Conservation (phyloP, 2,888 invertebrate genomes). For the Aporophyla nigra region DNA sequence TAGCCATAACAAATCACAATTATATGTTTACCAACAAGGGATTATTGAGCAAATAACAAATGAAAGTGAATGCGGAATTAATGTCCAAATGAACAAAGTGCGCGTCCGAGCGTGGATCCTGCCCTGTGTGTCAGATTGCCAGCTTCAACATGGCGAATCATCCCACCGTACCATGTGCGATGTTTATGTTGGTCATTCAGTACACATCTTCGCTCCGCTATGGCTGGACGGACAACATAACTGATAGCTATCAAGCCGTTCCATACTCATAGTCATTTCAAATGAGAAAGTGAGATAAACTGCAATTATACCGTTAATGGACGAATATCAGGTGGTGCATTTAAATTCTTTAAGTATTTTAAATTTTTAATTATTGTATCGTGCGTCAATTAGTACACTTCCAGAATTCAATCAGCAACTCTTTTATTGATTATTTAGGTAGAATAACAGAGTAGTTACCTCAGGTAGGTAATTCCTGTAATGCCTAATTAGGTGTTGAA, state of each 20-base stretch:
- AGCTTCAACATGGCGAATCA: constrained; percentile 55
- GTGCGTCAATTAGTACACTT: constrained; percentile 15
- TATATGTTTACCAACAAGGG: constrained; percentile 66
- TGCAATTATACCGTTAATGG: constrained; percentile 78
- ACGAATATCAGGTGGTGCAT: constrained; percentile 83
- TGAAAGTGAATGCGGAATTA: constrained; percentile 85
- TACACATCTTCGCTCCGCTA: constrained; percentile 54
- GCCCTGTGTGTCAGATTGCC: constrained; percentile 79
- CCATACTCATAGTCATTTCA: constrained; percentile 68
- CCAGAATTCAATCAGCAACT: not conserved
- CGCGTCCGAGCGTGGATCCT: constrained; percentile 87
- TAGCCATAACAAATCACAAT: constrained; percentile 46
- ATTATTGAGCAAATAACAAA: constrained; percentile 74
- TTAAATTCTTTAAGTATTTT: constrained; percentile 66
- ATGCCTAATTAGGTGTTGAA: not conserved
- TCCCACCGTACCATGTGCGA: constrained; percentile 55
- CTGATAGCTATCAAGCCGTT: constrained; percentile 72
- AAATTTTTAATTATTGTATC: constrained; percentile 47
- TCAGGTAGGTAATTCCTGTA: not conserved
- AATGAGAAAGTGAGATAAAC: constrained; percentile 79
- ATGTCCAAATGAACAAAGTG: constrained; percentile 82
- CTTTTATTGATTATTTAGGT: not conserved
- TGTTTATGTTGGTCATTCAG: constrained; percentile 49
- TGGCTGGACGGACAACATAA: constrained; percentile 57
- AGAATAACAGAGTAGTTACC: not conserved